These are phyloP conservation scores for Apogon talboti DNA, from an alignment of 2,797 vertebrate species.

Conservation along the genomic window DNA sequence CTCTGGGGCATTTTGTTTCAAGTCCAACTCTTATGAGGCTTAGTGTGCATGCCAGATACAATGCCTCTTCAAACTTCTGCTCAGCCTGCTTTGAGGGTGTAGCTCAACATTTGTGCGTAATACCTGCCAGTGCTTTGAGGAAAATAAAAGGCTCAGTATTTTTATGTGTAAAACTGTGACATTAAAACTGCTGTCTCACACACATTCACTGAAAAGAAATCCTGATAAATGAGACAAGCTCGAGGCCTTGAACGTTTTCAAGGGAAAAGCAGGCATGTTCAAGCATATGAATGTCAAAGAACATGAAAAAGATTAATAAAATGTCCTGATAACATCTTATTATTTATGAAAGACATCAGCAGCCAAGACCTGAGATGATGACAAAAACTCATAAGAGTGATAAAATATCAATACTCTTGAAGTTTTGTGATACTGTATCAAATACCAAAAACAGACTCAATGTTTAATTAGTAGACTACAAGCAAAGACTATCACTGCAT, in stretches of 20 bases:
- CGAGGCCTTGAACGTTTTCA: slow-evolving; percentile 15
- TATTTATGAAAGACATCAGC: slow-evolving; percentile 11
- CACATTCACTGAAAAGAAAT: slow-evolving; percentile 15
- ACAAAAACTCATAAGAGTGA: no score
- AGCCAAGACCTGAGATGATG: slow-evolving; percentile 6
- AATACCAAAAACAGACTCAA: no score
- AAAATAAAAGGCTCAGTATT: slow-evolving; percentile 28
- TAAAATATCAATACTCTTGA: no score
- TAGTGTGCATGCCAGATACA: slow-evolving; percentile 63
- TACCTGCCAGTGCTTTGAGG: slow-evolving; percentile 40
- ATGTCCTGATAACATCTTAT: background rate
- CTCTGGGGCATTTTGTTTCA: slow-evolving; percentile 74
- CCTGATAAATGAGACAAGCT: slow-evolving; percentile 16
- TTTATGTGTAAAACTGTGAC: slow-evolving; percentile 34
- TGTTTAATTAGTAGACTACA: no score
- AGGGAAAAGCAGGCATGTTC: background rate
- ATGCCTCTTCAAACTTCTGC: slow-evolving; percentile 63
- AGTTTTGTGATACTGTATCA: no score
- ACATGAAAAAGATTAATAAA: slow-evolving; percentile 4
- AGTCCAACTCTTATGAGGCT: slow-evolving; percentile 66
- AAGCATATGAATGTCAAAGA: slow-evolving; percentile 7
- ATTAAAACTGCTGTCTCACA: slow-evolving; percentile 11
- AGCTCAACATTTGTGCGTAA: slow-evolving; percentile 47
- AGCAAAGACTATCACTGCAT: no score
- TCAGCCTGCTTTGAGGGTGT: slow-evolving; percentile 55